Percentiles rank a stretch among this genome's conserved stretches.
These are phyloP conservation scores for Falco naumanni DNA, from an alignment of 2,797 vertebrate genomes.

Conservation along the genomic window DNA sequence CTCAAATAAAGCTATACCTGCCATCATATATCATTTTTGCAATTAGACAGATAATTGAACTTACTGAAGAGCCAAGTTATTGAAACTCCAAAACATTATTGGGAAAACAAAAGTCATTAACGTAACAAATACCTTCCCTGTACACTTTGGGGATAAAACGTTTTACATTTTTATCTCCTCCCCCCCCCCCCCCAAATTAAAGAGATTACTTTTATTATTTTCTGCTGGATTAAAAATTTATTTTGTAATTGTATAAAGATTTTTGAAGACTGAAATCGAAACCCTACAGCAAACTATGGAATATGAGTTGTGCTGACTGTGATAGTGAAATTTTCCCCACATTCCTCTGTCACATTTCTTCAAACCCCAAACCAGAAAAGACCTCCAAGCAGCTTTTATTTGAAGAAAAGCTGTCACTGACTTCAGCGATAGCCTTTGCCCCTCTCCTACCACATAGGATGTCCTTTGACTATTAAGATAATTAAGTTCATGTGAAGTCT, in stretches of 20 bases:
- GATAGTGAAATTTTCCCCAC: neutral
- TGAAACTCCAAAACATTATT: constrained; percentile 4
- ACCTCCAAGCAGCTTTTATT: neutral
- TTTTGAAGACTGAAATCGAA: neutral
- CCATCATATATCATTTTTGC: constrained; percentile 19
- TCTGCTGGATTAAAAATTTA: neutral
- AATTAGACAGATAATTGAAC: constrained; percentile 53
- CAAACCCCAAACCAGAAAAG: neutral
- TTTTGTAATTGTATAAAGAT: neutral
- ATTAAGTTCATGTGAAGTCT: neutral
- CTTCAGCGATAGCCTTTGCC: neutral
- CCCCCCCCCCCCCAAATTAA: neutral
- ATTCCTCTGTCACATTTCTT: neutral
- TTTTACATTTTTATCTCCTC: neutral
- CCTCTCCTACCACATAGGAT: neutral
- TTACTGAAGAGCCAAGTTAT: constrained; percentile 29
- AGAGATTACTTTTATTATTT: neutral
- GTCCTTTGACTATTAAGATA: neutral
- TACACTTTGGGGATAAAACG: neutral
- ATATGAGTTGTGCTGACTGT: neutral
- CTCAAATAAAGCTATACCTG: neutral
- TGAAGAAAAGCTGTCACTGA: neutral
- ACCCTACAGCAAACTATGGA: neutral
- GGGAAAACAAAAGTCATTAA: neutral
- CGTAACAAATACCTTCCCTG: neutral